Evolutionary conservation across 2,888 invertebrate species (phyloP).

Genomic region (Drosophila anomalata): DNA sequence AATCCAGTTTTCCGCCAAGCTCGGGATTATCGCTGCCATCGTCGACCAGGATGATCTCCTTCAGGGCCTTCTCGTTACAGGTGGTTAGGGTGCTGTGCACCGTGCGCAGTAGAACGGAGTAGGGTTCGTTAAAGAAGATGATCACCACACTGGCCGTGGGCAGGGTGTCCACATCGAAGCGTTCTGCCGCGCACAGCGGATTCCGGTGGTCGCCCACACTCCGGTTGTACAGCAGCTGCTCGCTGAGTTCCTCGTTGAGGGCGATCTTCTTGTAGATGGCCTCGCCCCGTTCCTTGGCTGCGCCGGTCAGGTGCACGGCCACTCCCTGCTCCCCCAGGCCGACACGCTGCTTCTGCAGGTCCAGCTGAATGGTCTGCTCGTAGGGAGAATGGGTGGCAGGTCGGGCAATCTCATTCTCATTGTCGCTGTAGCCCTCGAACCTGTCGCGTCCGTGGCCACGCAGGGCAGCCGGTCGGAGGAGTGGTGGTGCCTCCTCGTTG

Average conservation of each 20-base stretch:
- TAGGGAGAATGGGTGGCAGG: constrained; percentile 63
- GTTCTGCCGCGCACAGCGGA: constrained; percentile 76
- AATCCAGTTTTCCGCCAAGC: constrained; percentile 89
- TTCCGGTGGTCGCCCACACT: constrained; percentile 84
- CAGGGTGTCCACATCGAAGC: constrained; percentile 87
- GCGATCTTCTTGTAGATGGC: constrained; percentile 92
- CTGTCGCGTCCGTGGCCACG: constrained; percentile 44
- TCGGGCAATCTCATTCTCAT: constrained; percentile 66
- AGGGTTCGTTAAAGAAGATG: constrained; percentile 96
- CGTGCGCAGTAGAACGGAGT: constrained; percentile 91
- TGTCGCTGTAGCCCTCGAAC: constrained; percentile 37
- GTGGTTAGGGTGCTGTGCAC: constrained; percentile 90
- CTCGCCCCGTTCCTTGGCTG: constrained; percentile 88
- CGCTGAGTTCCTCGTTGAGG: constrained; percentile 94
- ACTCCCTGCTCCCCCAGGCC: constrained; percentile 90
- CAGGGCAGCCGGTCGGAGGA: constrained; percentile 28
- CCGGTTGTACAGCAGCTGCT: constrained; percentile 93
- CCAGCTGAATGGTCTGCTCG: constrained; percentile 85
- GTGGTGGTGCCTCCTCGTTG: constrained; percentile 44
- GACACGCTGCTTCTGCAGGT: constrained; percentile 87
- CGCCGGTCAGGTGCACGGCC: constrained; percentile 87
- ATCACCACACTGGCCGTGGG: constrained; percentile 91
- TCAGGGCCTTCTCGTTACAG: constrained; percentile 87
- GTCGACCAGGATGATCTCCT: constrained; percentile 97
- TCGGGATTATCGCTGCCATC: constrained; percentile 93